These are phyloP conservation scores for Aporophyla lueneburgensis DNA, from an alignment of 2,888 invertebrate genomes.

Conservation along the genomic window DNA sequence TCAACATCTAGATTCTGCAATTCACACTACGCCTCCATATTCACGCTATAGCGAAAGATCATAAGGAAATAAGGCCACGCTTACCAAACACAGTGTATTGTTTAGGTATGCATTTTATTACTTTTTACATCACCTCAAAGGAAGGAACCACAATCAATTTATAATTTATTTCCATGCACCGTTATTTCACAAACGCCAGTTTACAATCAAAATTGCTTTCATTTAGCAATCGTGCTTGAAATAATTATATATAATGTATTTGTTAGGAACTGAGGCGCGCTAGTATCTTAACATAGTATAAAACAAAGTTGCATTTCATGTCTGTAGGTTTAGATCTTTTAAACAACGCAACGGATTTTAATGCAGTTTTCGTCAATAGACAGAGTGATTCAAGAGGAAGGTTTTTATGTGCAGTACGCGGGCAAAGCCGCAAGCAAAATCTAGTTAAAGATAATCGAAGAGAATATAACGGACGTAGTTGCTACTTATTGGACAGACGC, in stretches of 20 bases:
- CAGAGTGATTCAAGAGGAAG: too few species aligned
- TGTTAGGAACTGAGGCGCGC: too few species aligned
- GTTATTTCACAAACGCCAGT: conserved; percentile 33
- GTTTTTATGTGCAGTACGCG: too few species aligned
- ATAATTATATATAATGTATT: conserved; percentile 38
- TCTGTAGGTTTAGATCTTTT: too few species aligned
- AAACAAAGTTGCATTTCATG: too few species aligned
- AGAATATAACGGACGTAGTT: too few species aligned
- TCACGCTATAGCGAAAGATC: not conserved
- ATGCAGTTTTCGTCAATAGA: too few species aligned
- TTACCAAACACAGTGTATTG: conserved; percentile 7
- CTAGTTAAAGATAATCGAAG: too few species aligned
- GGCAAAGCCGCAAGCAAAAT: too few species aligned
- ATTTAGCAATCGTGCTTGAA: conserved; percentile 45
- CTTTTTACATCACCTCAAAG: conserved; percentile 4
- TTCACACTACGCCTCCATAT: not conserved
- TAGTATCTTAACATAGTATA: too few species aligned
- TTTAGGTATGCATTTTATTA: conserved; percentile 14
- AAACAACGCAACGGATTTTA: too few species aligned
- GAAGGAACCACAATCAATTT: conserved; percentile 30
- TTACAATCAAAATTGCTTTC: conserved; percentile 41
- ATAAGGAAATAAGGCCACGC: not conserved
- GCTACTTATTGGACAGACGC: too few species aligned
- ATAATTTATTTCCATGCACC: conserved; percentile 17
- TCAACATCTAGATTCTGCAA: not conserved